A percentile compares a stretch with the other conserved stretches of the same genome.
Conservation (phyloP, 2,797 vertebrate genomes). For the Acrossocheilus fasciatus region DNA sequence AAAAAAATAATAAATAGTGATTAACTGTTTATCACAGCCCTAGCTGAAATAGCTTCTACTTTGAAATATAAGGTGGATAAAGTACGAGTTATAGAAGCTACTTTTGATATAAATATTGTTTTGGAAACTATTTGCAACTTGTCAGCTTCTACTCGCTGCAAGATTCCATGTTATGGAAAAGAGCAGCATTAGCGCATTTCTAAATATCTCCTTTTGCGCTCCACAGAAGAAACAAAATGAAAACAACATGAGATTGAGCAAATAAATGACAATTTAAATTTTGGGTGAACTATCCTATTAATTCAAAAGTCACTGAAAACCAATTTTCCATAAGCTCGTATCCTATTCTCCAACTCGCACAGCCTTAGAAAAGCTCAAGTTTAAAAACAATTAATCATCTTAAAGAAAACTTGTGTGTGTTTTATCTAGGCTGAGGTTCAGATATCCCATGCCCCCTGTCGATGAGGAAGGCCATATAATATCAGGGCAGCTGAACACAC, state of each 20-base stretch:
- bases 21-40: too few species aligned
- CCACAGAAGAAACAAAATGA: not conserved
- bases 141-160: too few species aligned
- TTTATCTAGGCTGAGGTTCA: not conserved
- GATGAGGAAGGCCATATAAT: not conserved
- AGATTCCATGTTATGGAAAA: not conserved
- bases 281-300: not conserved
- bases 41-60: too few species aligned
- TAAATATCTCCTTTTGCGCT: not conserved
- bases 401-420: not conserved
- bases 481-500: conserved; percentile 25
- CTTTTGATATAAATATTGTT: too few species aligned
- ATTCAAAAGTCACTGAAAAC: not conserved
- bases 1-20: too few species aligned
- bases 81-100: too few species aligned
- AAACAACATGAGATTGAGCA: not conserved
- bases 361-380: not conserved
- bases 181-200: not conserved
- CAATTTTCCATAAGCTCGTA: not conserved
- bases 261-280: not conserved
- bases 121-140: too few species aligned
- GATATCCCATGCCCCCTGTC: conserved; percentile 6
- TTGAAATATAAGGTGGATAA: too few species aligned
- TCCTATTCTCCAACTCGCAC: not conserved
- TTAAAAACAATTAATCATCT: conserved; percentile 35